Evolutionary conservation across 1,140 invertebrate genomes (phyloP).

Genomic region (Drosophila ananassae): DNA sequence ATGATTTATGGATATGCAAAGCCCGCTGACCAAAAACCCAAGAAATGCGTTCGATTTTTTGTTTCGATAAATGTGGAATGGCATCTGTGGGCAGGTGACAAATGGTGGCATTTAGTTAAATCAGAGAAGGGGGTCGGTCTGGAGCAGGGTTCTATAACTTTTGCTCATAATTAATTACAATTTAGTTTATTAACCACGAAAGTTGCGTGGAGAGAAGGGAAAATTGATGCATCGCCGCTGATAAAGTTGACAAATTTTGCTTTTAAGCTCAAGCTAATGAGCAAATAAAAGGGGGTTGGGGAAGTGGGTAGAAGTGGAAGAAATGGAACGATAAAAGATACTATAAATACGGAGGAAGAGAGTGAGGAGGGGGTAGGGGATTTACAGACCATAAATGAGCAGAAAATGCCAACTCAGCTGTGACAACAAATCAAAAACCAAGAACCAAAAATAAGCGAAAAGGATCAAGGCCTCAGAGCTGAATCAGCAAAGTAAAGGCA

Average conservation of each 20-base stretch:
- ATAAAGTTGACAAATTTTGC: slow-evolving; percentile 78
- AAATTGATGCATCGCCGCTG: slow-evolving; percentile 60
- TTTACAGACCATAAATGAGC: slow-evolving; percentile 33
- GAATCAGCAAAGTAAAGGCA: slow-evolving; percentile 46
- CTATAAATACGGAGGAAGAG: background rate
- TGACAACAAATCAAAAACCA: slow-evolving; percentile 41
- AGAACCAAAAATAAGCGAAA: slow-evolving; percentile 3
- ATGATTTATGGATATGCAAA: slow-evolving; percentile 82
- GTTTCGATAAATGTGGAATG: slow-evolving; percentile 1
- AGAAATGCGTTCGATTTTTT: slow-evolving; percentile 29
- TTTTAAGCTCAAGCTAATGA: slow-evolving; percentile 47
- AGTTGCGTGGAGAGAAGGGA: slow-evolving; percentile 39
- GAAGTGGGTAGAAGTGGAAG: background rate
- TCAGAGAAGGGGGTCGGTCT: background rate
- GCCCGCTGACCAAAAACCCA: slow-evolving; percentile 65
- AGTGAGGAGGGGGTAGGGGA: background rate
- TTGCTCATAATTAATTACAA: slow-evolving; percentile 78
- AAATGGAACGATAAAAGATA: background rate
- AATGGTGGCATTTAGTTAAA: slow-evolving; percentile 62
- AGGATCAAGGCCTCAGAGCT: slow-evolving; percentile 38
- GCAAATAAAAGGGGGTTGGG: background rate
- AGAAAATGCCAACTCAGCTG: slow-evolving; percentile 42
- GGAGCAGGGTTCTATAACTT: slow-evolving; percentile 26
- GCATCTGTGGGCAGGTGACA: slow-evolving; percentile 54
- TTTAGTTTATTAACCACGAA: slow-evolving; percentile 76